Evolutionary conservation across 2,888 invertebrate species (phyloP).

Genomic region (Acronicta aceris): DNA sequence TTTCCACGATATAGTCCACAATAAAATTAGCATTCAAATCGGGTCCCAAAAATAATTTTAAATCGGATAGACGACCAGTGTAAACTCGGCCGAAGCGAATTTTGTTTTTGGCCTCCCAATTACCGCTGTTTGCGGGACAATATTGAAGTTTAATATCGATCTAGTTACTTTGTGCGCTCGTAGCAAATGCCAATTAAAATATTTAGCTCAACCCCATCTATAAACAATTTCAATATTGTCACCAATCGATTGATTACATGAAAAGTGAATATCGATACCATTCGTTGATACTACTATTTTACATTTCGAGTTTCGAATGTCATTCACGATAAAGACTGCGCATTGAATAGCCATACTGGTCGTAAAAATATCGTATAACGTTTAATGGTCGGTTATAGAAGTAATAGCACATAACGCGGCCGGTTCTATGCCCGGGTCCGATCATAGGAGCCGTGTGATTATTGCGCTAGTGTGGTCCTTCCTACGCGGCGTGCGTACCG

Average conservation of each 20-base stretch:
- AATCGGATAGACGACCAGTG: slow-evolving; percentile 61
- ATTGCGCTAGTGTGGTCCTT: slow-evolving; percentile 48
- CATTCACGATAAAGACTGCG: slow-evolving; percentile 33
- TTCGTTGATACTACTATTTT: slow-evolving; percentile 21
- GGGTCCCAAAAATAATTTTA: slow-evolving; percentile 69
- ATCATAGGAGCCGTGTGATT: slow-evolving; percentile 35
- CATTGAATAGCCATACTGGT: slow-evolving; percentile 36
- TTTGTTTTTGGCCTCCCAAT: slow-evolving; percentile 67
- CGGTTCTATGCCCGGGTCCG: slow-evolving; percentile 38
- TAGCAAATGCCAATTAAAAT: slow-evolving; percentile 47
- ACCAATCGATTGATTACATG: slow-evolving; percentile 25
- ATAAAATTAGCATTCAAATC: slow-evolving; percentile 77
- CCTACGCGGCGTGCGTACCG: slow-evolving; percentile 35
- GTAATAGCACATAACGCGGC: slow-evolving; percentile 49
- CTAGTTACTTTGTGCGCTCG: slow-evolving; percentile 55
- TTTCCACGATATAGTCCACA: slow-evolving; percentile 65
- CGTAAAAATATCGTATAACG: slow-evolving; percentile 51
- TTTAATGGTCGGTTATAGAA: slow-evolving; percentile 51
- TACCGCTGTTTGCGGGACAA: slow-evolving; percentile 73
- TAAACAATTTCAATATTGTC: slow-evolving; percentile 35
- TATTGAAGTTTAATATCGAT: slow-evolving; percentile 75
- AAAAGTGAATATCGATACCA: slow-evolving; percentile 1
- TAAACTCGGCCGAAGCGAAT: slow-evolving; percentile 64
- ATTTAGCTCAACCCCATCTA: slow-evolving; percentile 29
- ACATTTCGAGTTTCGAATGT: slow-evolving; percentile 18